Percentiles rank a stretch among this genome's conserved stretches.
Conservation (phyloP, 2,797 vertebrate species). For the Poeciliopsis presidionis region DNA sequence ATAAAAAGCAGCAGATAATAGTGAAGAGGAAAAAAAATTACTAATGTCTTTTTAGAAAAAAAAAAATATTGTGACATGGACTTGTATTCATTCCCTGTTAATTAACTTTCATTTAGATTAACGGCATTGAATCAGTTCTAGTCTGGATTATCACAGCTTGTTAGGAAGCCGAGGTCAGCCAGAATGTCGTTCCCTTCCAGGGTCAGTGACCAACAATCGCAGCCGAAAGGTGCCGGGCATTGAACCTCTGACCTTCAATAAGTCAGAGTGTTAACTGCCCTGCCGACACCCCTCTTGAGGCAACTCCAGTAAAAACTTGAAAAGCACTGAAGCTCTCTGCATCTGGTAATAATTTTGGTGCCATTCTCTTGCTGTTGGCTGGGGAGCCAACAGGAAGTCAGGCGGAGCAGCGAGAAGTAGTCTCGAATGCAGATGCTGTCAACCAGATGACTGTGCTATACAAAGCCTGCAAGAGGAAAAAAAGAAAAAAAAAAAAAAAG, state of each 20-base stretch:
- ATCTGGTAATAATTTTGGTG: constrained; percentile 25
- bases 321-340: not conserved
- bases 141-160: not conserved
- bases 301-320: not conserved
- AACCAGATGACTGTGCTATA: not conserved
- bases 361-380: not conserved
- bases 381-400: constrained; percentile 35
- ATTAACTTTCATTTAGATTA: not conserved
- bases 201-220: constrained; percentile 1
- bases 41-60: not conserved
- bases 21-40: not conserved
- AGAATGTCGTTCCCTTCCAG: not conserved
- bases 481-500: not conserved
- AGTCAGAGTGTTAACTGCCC: constrained; percentile 4
- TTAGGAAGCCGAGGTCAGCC: constrained; percentile 2
- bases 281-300: not conserved
- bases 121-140: not conserved
- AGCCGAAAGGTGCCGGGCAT: not conserved
- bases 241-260: constrained; percentile 9
- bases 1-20: not conserved
- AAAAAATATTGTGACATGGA: no score
- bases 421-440: constrained; percentile 9
- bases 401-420: constrained; percentile 18
- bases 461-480: not conserved
- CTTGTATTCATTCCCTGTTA: not conserved